These are phyloP conservation scores for Caenorhabditis elegans DNA, from an alignment of 1,140 invertebrate species.

Conservation along the genomic window DNA sequence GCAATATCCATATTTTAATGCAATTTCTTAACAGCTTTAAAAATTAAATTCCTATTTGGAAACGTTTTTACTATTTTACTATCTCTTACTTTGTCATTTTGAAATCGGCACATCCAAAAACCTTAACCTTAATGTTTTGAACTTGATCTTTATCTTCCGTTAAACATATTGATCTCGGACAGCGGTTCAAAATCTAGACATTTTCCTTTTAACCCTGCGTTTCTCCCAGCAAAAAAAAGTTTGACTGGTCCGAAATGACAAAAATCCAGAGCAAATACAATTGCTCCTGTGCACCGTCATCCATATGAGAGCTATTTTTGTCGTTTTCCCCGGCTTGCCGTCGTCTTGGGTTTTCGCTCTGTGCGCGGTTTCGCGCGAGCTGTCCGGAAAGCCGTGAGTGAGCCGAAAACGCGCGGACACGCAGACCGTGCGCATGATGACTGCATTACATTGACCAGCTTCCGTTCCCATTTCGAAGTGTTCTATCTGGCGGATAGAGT, in stretches of 20 bases:
- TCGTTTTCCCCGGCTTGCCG: neutral
- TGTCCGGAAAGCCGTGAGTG: constrained; percentile 17
- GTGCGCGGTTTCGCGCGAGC: neutral
- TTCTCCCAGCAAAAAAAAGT: neutral
- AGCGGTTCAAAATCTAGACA: neutral
- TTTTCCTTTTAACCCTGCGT: no score
- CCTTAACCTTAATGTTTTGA: no score
- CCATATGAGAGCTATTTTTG: constrained; percentile 3
- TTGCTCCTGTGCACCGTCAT: neutral
- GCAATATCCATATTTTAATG: no score
- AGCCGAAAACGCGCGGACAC: neutral
- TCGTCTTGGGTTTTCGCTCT: constrained; percentile 21
- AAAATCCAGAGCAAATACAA: neutral
- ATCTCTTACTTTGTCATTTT: no score
- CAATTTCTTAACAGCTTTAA: no score
- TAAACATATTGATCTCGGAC: no score
- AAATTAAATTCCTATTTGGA: no score
- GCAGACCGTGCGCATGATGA: constrained; percentile 3
- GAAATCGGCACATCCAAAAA: no score
- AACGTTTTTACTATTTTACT: no score
- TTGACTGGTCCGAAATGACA: constrained; percentile 15
- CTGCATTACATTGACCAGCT: neutral
- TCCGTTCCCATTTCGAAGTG: neutral
- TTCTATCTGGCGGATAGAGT: neutral
- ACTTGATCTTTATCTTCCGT: no score